phyloP scores from a whole-genome alignment of 2,888 invertebrate species.

The Panorpa germanica region DNA sequence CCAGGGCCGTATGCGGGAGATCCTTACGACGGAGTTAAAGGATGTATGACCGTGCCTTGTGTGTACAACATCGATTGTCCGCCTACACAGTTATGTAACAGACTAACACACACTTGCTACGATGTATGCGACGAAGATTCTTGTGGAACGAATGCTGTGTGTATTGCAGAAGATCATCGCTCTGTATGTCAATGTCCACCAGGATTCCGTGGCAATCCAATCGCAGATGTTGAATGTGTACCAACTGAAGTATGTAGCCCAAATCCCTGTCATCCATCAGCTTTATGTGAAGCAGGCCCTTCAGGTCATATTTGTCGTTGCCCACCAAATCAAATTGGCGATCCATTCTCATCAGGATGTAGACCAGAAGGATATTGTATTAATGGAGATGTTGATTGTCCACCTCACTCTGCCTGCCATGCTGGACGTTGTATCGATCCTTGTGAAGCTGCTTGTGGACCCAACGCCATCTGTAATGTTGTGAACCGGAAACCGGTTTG shows the following conservation, averaged over 20 bases:
- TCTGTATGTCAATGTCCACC: slow-evolving; percentile 72
- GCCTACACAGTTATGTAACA: slow-evolving; percentile 58
- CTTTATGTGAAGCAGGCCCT: slow-evolving; percentile 51
- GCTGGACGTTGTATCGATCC: slow-evolving; percentile 58
- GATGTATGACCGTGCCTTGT: slow-evolving; percentile 66
- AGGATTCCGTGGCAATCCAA: slow-evolving; percentile 61
- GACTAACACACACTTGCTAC: slow-evolving; percentile 63
- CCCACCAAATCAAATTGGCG: slow-evolving; percentile 55
- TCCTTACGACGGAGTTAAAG: slow-evolving; percentile 54
- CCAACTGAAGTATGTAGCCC: slow-evolving; percentile 51
- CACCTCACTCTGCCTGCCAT: slow-evolving; percentile 50
- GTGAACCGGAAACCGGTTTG: slow-evolving; percentile 60
- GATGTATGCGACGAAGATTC: slow-evolving; percentile 65
- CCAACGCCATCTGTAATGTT: slow-evolving; percentile 66
- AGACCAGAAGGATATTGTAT: slow-evolving; percentile 56
- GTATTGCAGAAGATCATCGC: slow-evolving; percentile 69
- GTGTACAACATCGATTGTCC: slow-evolving; percentile 76
- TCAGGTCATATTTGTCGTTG: slow-evolving; percentile 62
- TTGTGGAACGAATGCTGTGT: slow-evolving; percentile 75
- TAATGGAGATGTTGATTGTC: slow-evolving; percentile 56
- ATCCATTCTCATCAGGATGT: slow-evolving; percentile 58
- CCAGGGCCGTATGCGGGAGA: slow-evolving; percentile 73
- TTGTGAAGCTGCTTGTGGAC: slow-evolving; percentile 64
- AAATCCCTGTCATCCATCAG: slow-evolving; percentile 64
- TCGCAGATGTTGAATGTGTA: slow-evolving; percentile 67